phyloP scores from a whole-genome alignment of 37 sponge, comb jelly and placozoan species.

The Bolinopsis microptera region DNA sequence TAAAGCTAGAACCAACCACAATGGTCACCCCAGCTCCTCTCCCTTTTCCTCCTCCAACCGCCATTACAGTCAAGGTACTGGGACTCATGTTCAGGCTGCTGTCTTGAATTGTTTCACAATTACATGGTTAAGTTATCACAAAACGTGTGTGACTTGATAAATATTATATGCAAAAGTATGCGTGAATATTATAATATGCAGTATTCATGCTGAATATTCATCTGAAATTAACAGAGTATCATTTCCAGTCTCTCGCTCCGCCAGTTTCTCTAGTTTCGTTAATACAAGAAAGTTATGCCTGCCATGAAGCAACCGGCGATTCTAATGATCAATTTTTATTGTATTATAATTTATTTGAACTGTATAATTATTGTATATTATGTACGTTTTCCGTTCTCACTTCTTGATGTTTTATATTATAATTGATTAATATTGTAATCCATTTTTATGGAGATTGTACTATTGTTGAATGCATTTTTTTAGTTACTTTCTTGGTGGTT shows the following conservation, averaged over 20 bases:
- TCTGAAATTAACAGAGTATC: neutral
- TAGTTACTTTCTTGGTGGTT: no score
- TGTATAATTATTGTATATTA: no score
- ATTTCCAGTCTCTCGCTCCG: neutral
- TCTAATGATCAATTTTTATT: neutral
- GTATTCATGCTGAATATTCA: neutral
- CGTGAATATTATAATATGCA: neutral
- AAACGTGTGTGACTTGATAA: no score
- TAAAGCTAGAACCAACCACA: neutral
- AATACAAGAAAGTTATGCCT: neutral
- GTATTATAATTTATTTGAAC: no score
- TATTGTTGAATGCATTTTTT: no score
- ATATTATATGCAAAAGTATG: neutral
- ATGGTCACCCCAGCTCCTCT: neutral
- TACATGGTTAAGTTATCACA: neutral
- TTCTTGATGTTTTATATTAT: no score
- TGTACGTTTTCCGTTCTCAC: no score
- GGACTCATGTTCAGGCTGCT: no score
- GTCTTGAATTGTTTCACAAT: no score
- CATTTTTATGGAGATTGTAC: no score
- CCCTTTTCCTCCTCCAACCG: neutral
- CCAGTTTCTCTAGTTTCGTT: neutral
- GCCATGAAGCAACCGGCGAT: neutral
- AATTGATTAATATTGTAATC: no score
- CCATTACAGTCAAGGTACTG: neutral